Conservation (phyloP, 2,888 invertebrate genomes). For the Caenorhabditis zanzibari region DNA sequence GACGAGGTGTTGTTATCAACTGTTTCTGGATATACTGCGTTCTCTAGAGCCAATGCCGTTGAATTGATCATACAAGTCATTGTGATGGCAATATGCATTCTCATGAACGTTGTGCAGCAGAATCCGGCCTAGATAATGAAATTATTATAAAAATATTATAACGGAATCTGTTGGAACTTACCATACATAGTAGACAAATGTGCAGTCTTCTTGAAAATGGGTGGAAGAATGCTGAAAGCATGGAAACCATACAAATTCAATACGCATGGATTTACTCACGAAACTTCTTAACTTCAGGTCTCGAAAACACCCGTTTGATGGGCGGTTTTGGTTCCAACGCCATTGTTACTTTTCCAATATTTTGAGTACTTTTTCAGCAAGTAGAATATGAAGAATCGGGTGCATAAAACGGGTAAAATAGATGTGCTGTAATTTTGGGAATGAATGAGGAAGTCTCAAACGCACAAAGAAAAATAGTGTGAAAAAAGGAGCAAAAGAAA, state of each 20-base stretch:
- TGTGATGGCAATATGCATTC: constrained; percentile 72
- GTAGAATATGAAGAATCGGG: constrained; percentile 30
- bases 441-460: not conserved
- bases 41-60: constrained; percentile 67
- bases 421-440: not conserved
- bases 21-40: constrained; percentile 10
- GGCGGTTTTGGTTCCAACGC: constrained; percentile 8
- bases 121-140: constrained; percentile 60
- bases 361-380: constrained; percentile 45
- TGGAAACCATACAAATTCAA: not conserved
- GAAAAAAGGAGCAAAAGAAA: constrained; percentile 1
- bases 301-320: constrained; percentile 19
- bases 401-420: constrained; percentile 23
- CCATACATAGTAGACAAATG: constrained; percentile 67
- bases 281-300: constrained; percentile 53
- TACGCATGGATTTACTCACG: too few relatives aligned
- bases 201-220: constrained; percentile 71
- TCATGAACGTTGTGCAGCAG: constrained; percentile 71
- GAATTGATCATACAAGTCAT: constrained; percentile 77
- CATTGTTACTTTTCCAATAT: constrained; percentile 28
- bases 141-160: not conserved
- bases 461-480: not conserved
- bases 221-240: constrained; percentile 72
- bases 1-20: constrained; percentile 27
- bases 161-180: constrained; percentile 13